These are phyloP conservation scores for Lasioglossum pauxillum DNA, from an alignment of 2,888 invertebrate species.

Conservation along the genomic window DNA sequence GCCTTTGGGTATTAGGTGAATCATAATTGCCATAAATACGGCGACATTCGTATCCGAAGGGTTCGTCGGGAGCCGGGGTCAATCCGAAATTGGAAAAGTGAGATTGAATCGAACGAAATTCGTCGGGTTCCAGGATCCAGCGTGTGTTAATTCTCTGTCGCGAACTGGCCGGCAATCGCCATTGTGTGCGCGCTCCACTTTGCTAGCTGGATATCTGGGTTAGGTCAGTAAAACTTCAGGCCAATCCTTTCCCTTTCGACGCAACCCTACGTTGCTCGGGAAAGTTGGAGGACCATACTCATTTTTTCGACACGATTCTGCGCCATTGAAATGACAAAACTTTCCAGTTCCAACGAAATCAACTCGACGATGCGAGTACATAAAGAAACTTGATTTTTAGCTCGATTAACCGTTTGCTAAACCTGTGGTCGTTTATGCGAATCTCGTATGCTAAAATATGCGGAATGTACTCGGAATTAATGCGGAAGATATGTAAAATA, in stretches of 20 bases:
- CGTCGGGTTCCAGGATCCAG: not conserved
- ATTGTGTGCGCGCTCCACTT: conserved; percentile 1
- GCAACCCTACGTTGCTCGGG: not conserved
- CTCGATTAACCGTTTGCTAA: not conserved
- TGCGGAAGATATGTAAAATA: not conserved
- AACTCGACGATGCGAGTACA: not conserved
- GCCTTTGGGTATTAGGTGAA: not conserved
- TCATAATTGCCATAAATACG: not conserved
- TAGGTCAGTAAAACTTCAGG: conserved; percentile 13
- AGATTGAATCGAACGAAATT: not conserved
- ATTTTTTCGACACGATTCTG: not conserved
- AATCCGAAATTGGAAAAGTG: not conserved
- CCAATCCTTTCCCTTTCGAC: conserved; percentile 32
- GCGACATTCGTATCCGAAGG: not conserved
- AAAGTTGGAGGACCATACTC: not conserved
- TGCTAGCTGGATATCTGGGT: not conserved
- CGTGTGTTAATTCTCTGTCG: not conserved
- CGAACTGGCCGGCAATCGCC: not conserved
- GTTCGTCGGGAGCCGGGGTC: not conserved
- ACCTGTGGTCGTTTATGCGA: not conserved
- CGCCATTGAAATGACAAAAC: not conserved
- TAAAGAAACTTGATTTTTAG: not conserved
- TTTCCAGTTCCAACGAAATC: not conserved
- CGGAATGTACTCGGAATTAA: not conserved
- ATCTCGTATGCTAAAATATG: conserved; percentile 2